A percentile compares a stretch with the other conserved stretches of the same genome.
Conservation (phyloP, 2,113 vertebrate genomes). For the Dasypus novemcinctus region DNA sequence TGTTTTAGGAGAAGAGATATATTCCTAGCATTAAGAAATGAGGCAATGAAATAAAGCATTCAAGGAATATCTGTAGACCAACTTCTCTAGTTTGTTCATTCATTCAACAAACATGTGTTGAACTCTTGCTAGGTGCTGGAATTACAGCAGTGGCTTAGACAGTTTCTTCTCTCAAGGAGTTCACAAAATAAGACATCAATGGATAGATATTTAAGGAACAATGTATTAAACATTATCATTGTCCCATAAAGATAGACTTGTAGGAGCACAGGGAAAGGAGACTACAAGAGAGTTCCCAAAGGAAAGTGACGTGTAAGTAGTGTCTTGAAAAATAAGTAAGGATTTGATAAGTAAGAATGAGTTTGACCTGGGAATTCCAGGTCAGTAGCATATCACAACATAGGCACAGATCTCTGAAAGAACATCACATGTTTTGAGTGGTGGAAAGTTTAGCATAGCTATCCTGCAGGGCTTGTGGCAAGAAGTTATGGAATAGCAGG, state of each 20-base stretch:
- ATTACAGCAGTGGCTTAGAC: background rate
- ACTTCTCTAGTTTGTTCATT: background rate
- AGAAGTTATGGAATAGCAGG: background rate
- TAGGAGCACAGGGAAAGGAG: background rate
- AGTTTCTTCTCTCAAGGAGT: background rate
- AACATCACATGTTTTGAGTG: background rate
- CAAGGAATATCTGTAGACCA: background rate
- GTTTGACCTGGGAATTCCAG: background rate
- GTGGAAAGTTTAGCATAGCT: background rate
- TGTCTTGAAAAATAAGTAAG: background rate
- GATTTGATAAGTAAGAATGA: background rate
- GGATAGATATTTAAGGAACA: background rate
- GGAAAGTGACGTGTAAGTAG: background rate
- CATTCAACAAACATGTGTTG: background rate
- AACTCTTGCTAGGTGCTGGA: background rate
- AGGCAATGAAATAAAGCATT: background rate
- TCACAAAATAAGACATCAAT: background rate
- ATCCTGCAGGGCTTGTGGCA: fast-evolving
- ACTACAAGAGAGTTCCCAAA: background rate
- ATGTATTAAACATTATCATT: background rate
- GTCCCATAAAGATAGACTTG: background rate
- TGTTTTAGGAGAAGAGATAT: background rate
- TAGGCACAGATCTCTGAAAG: background rate
- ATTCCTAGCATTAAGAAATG: background rate
- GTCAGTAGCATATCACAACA: background rate